These are phyloP conservation scores for Myxocyprinus asiaticus DNA, from an alignment of 2,113 vertebrate genomes.

Conservation along the genomic window DNA sequence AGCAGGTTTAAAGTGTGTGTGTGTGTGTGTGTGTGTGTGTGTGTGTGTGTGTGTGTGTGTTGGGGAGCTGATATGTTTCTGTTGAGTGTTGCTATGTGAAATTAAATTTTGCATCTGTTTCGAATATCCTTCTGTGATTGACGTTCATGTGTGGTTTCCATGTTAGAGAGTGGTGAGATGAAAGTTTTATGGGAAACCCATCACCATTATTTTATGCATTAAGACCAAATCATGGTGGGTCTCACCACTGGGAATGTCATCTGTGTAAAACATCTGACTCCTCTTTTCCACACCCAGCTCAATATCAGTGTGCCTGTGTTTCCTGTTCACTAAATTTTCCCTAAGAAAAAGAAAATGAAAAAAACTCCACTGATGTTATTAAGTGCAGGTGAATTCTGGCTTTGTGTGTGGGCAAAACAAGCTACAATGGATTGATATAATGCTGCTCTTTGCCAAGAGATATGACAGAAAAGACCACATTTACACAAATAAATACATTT, in stretches of 20 bases:
- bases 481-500: no score
- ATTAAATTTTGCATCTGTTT: conserved; percentile 30
- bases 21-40: no score
- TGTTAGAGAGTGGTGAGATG: conserved; percentile 6
- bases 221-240: conserved; percentile 35
- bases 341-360: not conserved
- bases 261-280: conserved; percentile 18
- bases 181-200: conserved; percentile 52
- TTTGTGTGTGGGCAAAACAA: no score
- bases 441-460: no score
- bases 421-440: no score
- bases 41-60: not conserved
- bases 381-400: no score
- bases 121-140: conserved; percentile 51
- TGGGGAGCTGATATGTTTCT: not conserved
- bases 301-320: not conserved
- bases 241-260: conserved; percentile 14
- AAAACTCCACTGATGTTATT: no score
- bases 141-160: conserved; percentile 24
- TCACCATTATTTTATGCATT: conserved; percentile 27
- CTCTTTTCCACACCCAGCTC: conserved; percentile 18
- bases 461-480: no score
- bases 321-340: conserved; percentile 4
- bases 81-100: not conserved
- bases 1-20: no score